Evolutionary conservation across 2,888 invertebrate genomes (phyloP).

Genomic region (Glaucopsyche alexis): DNA sequence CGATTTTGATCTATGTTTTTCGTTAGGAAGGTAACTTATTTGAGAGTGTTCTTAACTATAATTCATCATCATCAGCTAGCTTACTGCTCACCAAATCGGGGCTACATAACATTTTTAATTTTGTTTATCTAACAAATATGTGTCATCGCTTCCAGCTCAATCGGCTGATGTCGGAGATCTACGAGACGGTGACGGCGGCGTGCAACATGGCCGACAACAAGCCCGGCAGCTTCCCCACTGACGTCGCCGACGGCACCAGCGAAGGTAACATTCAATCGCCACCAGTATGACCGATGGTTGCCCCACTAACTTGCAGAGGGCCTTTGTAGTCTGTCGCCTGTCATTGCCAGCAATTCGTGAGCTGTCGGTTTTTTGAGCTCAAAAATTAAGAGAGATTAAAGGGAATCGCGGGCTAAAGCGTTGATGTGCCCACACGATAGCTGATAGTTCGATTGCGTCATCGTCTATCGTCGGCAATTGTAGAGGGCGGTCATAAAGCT

Average conservation of each 20-base stretch:
- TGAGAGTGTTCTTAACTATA: too few relatives aligned
- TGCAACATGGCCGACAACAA: slow-evolving; percentile 74
- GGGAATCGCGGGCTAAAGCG: background rate
- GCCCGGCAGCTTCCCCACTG: slow-evolving; percentile 68
- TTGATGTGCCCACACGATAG: background rate
- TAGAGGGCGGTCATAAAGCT: background rate
- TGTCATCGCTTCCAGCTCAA: slow-evolving; percentile 58
- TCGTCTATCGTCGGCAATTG: background rate
- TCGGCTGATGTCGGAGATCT: slow-evolving; percentile 75
- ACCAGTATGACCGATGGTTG: too few relatives aligned
- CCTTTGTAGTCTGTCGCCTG: too few relatives aligned
- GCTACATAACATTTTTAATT: background rate
- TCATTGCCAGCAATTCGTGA: background rate
- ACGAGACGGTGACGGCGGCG: slow-evolving; percentile 73
- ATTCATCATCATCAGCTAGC: too few relatives aligned
- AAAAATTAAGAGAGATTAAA: too few relatives aligned
- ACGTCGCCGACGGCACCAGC: slow-evolving; percentile 60
- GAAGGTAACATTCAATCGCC: slow-evolving; percentile 51
- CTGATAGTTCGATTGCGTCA: too few relatives aligned
- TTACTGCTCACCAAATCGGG: too few relatives aligned
- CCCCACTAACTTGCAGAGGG: too few relatives aligned
- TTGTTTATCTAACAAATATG: background rate
- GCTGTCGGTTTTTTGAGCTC: background rate
- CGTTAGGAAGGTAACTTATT: too few relatives aligned
- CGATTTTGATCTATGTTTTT: too few relatives aligned